Conservation (phyloP, 2,888 invertebrate genomes). For the Sepioteuthis lessoniana region DNA sequence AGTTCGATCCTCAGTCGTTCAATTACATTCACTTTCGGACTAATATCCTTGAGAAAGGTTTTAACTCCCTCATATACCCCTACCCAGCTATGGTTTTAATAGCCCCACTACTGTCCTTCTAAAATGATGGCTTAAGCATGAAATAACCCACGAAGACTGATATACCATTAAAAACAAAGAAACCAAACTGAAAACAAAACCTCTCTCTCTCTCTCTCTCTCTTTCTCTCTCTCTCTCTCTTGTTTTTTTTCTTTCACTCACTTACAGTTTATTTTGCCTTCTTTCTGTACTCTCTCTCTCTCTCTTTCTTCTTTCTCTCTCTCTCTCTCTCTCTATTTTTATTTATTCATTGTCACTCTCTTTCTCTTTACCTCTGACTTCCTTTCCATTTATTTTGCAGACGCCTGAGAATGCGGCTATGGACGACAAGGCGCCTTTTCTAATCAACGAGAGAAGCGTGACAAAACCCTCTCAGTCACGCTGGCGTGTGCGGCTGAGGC, state of each 20-base stretch:
- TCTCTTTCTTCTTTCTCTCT: background rate
- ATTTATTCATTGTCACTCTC: too few species aligned
- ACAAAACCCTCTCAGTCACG: slow-evolving; percentile 33
- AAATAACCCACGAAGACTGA: too few species aligned
- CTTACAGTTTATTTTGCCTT: background rate
- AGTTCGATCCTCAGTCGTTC: too few species aligned
- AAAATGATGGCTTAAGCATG: too few species aligned
- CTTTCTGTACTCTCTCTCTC: background rate
- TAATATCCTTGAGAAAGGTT: too few species aligned
- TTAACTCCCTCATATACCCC: too few species aligned
- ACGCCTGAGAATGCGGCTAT: background rate
- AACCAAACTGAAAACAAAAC: too few species aligned
- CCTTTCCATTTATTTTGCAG: background rate
- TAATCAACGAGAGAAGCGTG: background rate
- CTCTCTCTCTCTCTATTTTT: background rate
- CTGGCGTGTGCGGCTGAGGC: background rate
- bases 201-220: too few species aligned
- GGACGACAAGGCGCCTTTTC: background rate
- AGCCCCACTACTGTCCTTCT: too few species aligned
- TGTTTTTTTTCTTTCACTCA: background rate
- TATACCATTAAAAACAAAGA: too few species aligned
- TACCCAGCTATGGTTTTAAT: too few species aligned
- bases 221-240: background rate
- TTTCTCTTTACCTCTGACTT: background rate
- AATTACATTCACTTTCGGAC: too few species aligned